Base-by-base conservation (phyloP, 2,888 invertebrate species). In the Gasteruption jaculator region DNA sequence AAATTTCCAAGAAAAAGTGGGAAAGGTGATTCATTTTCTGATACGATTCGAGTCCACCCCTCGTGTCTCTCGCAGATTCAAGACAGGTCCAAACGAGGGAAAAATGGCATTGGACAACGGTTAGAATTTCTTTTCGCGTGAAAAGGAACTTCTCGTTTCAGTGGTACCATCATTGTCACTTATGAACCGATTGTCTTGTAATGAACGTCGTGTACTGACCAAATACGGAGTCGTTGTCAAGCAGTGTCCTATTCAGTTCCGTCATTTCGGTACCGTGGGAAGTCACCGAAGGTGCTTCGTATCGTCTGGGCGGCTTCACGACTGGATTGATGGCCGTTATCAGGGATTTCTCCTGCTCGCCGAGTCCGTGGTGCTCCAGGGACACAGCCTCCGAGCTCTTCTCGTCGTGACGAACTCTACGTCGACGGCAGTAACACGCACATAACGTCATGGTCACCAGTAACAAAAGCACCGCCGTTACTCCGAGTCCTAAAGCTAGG, bases 301-400 rank as follows among this genome's bases (percentile, higher is more conserved):
- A 85, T 46, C 87, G 76, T 34, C 89, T 74, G 4, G 88, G 87
- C 0, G 89, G 87, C 61, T 91, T 90, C 43, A 85, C 85, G 12
- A 90, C 85, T 0, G 89, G 89, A 72, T 90, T 89, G 19, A 89
- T 86, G 37, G 88, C 85, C 3, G 86, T 85, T 49, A 91, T 83
- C 34, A 90, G 73, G 49, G 87, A 86, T 68, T 91, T 90, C 64
- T 89, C 88, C 76, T 89, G 87, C 63, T 91, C 90, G 43, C 84
- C 82, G 35, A 84, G 81, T 2, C 85, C 84, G 1, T 86, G 85
- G 2, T 84, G 83, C 63, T 86, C 85, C 44, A 86, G 77, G 56
- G 84, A 76, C 8, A 86, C 82, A 5, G 81, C 82, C 24, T 65
- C 65, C 22, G 58, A 55, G 46, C 62, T 65, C 58, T 80, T 81